Evolutionary conservation across 2,888 invertebrate species (phyloP), one percentile per base, ranked within the genome.

Genomic region (Cantharis flavilabris): DNA sequence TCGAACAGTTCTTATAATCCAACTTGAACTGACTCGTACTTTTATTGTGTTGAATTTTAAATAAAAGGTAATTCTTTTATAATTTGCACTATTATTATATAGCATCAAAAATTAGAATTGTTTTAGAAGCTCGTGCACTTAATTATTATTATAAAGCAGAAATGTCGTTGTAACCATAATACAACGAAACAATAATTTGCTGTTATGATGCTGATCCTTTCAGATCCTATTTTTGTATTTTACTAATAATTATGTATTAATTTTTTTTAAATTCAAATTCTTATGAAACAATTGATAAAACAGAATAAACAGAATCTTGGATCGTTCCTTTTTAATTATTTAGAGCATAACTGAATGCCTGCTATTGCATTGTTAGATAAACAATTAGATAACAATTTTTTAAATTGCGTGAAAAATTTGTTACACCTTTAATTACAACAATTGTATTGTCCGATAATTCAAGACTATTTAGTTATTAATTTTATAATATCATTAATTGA

Each of bases 401-500:
- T 49, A n/a, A 49, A 49, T 49, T 49, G 49, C 49, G 49, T 7
- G 49, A 49, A 49, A 49, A 49, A 49, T 49, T 49, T 49, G 49
- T 49, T 49, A 7, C 49, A 49, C 49, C 49, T 49, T 49, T 49
- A 49, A 49, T 49, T 49, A 49, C 49, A 49, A 49, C 49, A 49
- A 49, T 49, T 49, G 49, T 49, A 49, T n/a, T 49, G 33, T 49
- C n/a, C 7, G n/a, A n/a, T 49, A 49, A n/a, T 49, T 49, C n/a
- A 49, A 49, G 49, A 49, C n/a, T 49, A 49, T n/a, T 26, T n/a
- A 49, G 7, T n/a, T 49, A 49, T 49, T 49, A n/a, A 49, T n/a
- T 49, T 49, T 49, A 49, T 5, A 49, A 49, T 49, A 49, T 49
- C 49, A 49, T 69, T 69, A 77, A 33, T 77, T 71, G 73, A 73